Evolutionary conservation across 1,140 invertebrate species (phyloP), one percentile per base, ranked within the genome.

Genomic region (Sitophilus oryzae): DNA sequence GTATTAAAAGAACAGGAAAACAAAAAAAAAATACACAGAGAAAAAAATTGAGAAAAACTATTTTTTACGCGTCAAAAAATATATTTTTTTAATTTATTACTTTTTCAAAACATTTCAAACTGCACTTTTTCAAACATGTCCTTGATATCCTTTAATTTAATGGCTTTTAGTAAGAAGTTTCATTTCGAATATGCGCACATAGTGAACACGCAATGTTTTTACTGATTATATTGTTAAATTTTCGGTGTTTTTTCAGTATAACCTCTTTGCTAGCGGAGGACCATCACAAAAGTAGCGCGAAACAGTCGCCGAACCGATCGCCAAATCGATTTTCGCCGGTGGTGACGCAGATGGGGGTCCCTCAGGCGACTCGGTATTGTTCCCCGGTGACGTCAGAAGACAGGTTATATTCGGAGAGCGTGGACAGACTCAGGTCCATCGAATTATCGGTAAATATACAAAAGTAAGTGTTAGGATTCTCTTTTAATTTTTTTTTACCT

Each of bases 181-280:
- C n/a, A n/a, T n/a, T n/a, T n/a, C n/a, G n/a, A n/a, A n/a, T n/a
- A n/a, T n/a, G n/a, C n/a, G n/a, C n/a, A n/a, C n/a, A n/a, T n/a
- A n/a, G n/a, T n/a, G n/a, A n/a, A n/a, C n/a, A n/a, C n/a, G n/a
- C n/a, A n/a, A n/a, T n/a, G n/a, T 38, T 20, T 50, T 48, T 37
- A 9, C 30, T 46, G 10, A 25, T 30, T 15, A 9, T 4, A 5
- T 6, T 23, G 15, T 46, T 46, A 4, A 46, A 15, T 35, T 10
- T 43, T 46, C 16, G 10, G 18, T 3, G 86, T 40, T 36, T 53
- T 40, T 45, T 10, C 71, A 88, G 85, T 73, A 88, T 88, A 70
- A 85, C 84, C 57, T 87, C 85, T 56, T 73, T 88, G 63, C 71
- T 88, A 50, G 83, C 83, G 16, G 70, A 70, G 18, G 69, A 71